Evolutionary conservation across 2,888 invertebrate species (phyloP).

Genomic region (Dasysyrphus tricinctus): DNA sequence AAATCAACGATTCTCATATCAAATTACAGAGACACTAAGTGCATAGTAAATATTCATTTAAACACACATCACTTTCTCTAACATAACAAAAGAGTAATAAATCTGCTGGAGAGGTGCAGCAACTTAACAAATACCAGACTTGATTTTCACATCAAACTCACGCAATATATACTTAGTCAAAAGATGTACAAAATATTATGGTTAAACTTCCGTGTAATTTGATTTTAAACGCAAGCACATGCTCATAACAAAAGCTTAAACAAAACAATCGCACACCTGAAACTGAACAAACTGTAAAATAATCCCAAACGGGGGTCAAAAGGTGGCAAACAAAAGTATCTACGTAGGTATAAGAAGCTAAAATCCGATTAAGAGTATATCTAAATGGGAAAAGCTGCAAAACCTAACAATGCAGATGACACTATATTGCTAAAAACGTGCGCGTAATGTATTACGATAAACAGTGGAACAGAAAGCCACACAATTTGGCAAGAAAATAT

Average conservation of each 20-base stretch:
- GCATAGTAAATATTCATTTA: background rate
- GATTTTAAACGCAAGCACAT: slow-evolving; percentile 11
- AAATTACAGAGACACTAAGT: no score
- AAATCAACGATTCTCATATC: no score
- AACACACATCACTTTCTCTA: slow-evolving; percentile 18
- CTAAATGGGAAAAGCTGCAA: slow-evolving; percentile 32
- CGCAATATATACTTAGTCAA: slow-evolving; percentile 41
- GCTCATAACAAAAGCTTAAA: slow-evolving; percentile 29
- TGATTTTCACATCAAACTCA: slow-evolving; percentile 31
- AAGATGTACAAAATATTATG: slow-evolving; percentile 9
- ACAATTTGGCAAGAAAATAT: background rate
- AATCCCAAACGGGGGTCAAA: slow-evolving; percentile 20
- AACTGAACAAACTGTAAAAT: slow-evolving; percentile 38
- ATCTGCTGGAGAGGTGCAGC: background rate
- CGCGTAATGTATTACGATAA: slow-evolving; percentile 35
- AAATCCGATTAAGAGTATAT: slow-evolving; percentile 30
- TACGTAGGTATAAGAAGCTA: slow-evolving; percentile 1
- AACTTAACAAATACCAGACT: background rate
- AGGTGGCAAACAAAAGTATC: background rate
- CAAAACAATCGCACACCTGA: slow-evolving; percentile 61
- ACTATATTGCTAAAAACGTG: slow-evolving; percentile 48
- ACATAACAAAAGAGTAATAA: background rate
- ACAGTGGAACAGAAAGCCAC: background rate
- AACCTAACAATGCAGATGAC: slow-evolving; percentile 39
- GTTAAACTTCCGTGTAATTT: slow-evolving; percentile 59